Evolutionary conservation across 2,797 vertebrate genomes (phyloP), one percentile per base, ranked within the genome.

Genomic region (Fistularia tabacaria): DNA sequence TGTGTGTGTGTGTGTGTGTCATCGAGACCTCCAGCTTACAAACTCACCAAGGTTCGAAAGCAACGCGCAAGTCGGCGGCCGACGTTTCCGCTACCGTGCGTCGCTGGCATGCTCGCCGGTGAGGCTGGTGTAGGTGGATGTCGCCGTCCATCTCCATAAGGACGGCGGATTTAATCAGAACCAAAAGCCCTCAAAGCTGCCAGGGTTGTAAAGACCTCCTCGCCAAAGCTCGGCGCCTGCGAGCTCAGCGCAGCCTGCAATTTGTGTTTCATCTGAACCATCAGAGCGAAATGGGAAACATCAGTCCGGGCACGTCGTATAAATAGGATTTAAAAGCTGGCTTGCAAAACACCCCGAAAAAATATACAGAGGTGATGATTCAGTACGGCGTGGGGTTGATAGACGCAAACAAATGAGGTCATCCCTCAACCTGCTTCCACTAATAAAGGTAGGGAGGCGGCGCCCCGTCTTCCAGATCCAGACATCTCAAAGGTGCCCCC

Each of bases 241-340:
- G 57, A 88, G 82, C 69, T 84, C 73, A 78, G 73, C 55, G 43
- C 68, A 80, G 77, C 68, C 81, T 73, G 71, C 70, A 74, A 72
- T 82, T 86, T 84, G 77, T 76, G 82, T 84, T 85, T 85, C 78
- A 85, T 88, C 80, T 80, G 66, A 54, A 62, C 47, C 71, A 76
- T 76, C 73, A 69, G 59, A 80, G 67, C 65, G 54, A 74, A 73
- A 74, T 65, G 65, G 76, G 67, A 71, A 79, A 77, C 81, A 77
- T 66, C 59, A 51, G 64, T 71, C 74, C 64, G 55, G 64, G 54
- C 69, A 79, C 62, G 62, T 74, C 36, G 14, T 54, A 64, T 66
- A 52, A 71, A 73, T 70, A 70, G 67, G 76, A 73, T 64, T 59
- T 58, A 54, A 77, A 60, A 64, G 41, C 46, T 75, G 61, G 44